Percentiles rank a stretch among this genome's conserved stretches.
Conservation (phyloP, 2,113 vertebrate genomes). For the Lates calcarifer region DNA sequence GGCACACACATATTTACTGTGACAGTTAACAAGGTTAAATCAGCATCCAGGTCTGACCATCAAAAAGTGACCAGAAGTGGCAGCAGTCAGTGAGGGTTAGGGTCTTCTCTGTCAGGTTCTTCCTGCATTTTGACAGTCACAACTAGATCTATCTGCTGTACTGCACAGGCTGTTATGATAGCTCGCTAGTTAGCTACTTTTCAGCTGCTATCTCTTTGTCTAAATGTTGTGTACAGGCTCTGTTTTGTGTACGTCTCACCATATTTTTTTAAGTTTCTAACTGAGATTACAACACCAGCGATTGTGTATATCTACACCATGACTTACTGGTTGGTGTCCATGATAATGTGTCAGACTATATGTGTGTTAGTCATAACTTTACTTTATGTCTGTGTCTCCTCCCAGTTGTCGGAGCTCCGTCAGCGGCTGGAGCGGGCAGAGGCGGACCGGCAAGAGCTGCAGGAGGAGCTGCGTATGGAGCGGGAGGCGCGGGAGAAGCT, state of each 20-base stretch:
- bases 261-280: too few relatives aligned
- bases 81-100: background rate
- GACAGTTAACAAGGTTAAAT: background rate
- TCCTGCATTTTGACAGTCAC: background rate
- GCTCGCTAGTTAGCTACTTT: background rate
- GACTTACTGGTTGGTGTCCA: background rate
- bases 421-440: slow-evolving; percentile 93
- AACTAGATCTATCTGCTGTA: background rate
- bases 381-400: slow-evolving; percentile 23
- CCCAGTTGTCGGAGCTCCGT: slow-evolving; percentile 91
- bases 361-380: slow-evolving; percentile 1
- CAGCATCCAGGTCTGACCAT: background rate
- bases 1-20: background rate
- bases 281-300: too few relatives aligned
- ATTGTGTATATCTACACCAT: too few relatives aligned
- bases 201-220: background rate
- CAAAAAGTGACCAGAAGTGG: background rate
- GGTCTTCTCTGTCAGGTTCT: background rate
- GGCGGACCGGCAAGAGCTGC: slow-evolving; percentile 94
- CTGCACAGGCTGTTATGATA: background rate
- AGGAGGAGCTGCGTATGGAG: slow-evolving; percentile 93
- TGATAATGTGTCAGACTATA: background rate
- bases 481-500: slow-evolving; percentile 94
- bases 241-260: too few relatives aligned
- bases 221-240: background rate